Base-by-base conservation (phyloP, 2,113 vertebrate genomes). In the Tragelaphus buxtoni region DNA sequence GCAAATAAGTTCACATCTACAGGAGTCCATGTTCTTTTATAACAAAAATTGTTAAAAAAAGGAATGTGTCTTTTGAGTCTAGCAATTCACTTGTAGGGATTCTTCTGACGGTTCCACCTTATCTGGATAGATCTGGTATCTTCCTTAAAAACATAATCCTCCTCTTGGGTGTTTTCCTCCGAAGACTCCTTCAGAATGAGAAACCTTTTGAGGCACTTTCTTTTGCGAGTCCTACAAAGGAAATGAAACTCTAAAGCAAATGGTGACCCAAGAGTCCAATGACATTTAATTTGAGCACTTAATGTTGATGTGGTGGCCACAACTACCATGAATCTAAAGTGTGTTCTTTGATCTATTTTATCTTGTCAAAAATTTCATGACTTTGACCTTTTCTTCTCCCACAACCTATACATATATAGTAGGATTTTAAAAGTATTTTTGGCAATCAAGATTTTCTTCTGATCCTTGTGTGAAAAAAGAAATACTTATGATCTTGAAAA, bases 401-500 rank as follows among this genome's bases (percentile, higher is more conserved):
- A 51, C 82, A 88, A 96, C 92, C 95, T 96, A 65, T 95, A 97
- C 92, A 91, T 88, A 86, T 49, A 97, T 74, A 95, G 95, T 95
- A 90, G 96, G 96, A 95, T 95, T 98, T 95, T 56, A 92, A 97
- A 98, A 98, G 96, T 96, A 96, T 97, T 97, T 98, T 97, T 96
- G 96, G 97, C 95, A 97, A 97, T 98, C 96, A 97, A 97, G 94
- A 96, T 97, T 96, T 96, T 94, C 94, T 95, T 98, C 88, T 98
- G 96, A 97, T 98, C 96, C 61, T 98, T 96, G 92, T 96, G 95
- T 97, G 92, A 96, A 96, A 96, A 95, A 97, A 95, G 90, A 97
- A 98, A 97, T 90, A 98, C 95, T 97, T 97, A 96, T 97, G 95
- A 96, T 97, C 96, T 97, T 98, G 90, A 95, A 97, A 98, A 97